phyloP scores from a whole-genome alignment of 2,888 invertebrate species.

The Ctena decussata region DNA sequence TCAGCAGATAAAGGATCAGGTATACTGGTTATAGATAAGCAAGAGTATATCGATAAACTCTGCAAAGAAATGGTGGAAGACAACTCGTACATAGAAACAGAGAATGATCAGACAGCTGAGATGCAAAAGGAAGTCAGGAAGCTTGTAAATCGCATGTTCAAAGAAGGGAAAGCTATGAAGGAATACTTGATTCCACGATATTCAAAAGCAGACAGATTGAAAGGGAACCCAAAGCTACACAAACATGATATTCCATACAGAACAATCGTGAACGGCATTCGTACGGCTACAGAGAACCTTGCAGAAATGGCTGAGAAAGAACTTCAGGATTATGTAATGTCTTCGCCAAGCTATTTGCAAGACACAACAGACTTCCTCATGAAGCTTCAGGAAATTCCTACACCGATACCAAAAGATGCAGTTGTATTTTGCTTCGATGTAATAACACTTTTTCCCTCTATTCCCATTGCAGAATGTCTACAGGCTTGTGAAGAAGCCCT shows the following conservation, averaged over 20 bases:
- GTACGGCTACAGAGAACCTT: conserved; percentile 23
- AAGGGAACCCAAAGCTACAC: conserved; percentile 37
- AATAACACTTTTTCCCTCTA: no score
- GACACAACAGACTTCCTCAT: no score
- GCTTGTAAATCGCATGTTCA: background rate
- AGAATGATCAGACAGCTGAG: background rate
- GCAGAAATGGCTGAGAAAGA: conserved; percentile 24
- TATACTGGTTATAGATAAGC: no score
- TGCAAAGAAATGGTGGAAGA: background rate
- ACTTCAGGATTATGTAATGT: conserved; percentile 7
- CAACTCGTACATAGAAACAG: background rate
- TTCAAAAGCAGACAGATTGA: background rate
- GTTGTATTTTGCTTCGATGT: no score
- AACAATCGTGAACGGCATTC: conserved; percentile 23
- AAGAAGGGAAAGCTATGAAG: conserved; percentile 8
- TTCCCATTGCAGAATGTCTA: no score
- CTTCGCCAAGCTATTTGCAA: no score
- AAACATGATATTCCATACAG: conserved; percentile 5
- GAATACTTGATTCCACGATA: conserved; percentile 23
- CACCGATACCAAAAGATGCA: no score
- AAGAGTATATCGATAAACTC: no score
- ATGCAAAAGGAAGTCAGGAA: background rate
- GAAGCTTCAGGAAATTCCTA: no score
- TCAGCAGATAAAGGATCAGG: conserved; percentile 26
- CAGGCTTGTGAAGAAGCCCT: conserved; percentile 25